phyloP scores from a whole-genome alignment of 2,888 invertebrate genomes.

The Minunthozetes semirufus region DNA sequence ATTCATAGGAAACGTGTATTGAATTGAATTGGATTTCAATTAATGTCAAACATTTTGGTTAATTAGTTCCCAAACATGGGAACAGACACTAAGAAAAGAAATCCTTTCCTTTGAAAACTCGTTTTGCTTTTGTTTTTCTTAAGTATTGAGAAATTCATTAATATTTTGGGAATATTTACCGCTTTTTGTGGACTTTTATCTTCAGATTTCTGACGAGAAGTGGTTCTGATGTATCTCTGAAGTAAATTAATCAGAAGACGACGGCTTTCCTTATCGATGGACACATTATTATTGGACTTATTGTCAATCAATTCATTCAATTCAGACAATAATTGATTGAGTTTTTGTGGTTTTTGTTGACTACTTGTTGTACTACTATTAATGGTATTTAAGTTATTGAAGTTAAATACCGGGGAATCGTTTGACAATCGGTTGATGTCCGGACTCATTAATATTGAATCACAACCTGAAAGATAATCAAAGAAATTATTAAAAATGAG shows the following conservation, averaged over 20 bases:
- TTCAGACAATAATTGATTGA: constrained; percentile 6
- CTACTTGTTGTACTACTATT: neutral
- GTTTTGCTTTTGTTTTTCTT: neutral
- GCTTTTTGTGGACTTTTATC: neutral
- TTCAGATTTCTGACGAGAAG: neutral
- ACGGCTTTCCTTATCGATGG: neutral
- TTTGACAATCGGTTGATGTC: neutral
- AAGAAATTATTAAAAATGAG: neutral
- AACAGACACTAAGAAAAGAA: too few species aligned
- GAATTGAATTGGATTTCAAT: too few species aligned
- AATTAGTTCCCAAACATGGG: too few species aligned
- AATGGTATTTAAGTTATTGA: neutral
- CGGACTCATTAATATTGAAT: constrained; percentile 15
- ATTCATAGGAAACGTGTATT: too few species aligned
- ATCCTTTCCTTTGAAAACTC: neutral
- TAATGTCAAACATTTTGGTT: too few species aligned
- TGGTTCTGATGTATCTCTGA: neutral
- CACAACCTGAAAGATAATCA: constrained; percentile 8
- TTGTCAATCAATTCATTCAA: constrained; percentile 21
- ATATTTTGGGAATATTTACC: neutral
- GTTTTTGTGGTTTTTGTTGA: neutral
- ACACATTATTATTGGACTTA: neutral
- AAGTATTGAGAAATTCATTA: neutral
- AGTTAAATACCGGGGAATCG: neutral
- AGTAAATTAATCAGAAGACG: constrained; percentile 10